A percentile compares a stretch with the other conserved stretches of the same genome.
These are phyloP conservation scores for Solenodon paradoxus DNA, from an alignment of 2,113 vertebrate species.

Conservation along the genomic window DNA sequence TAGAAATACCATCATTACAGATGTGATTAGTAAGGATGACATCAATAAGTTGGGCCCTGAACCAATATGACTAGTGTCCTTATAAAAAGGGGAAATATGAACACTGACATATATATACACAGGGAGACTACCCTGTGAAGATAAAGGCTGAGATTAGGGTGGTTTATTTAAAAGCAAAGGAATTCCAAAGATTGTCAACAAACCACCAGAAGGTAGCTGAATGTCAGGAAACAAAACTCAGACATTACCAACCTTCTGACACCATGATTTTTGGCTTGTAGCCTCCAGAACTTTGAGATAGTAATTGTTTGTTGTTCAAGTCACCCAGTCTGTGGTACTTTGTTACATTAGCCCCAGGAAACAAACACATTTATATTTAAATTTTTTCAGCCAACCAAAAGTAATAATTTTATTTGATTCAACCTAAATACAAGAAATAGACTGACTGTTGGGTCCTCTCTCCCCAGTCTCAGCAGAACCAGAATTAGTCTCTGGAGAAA, in stretches of 20 bases:
- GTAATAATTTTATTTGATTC: not conserved
- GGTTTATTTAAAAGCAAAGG: not conserved
- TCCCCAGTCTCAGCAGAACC: not conserved
- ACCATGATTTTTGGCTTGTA: no score
- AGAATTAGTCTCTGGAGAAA: not conserved
- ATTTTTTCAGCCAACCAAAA: not conserved
- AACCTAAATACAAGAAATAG: not conserved
- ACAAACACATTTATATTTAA: not conserved
- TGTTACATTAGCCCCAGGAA: not conserved
- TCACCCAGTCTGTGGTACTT: not conserved
- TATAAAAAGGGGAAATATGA: not conserved
- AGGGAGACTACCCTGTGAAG: no score
- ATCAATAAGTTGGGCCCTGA: not conserved
- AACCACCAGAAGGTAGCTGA: not conserved
- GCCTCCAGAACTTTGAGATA: not conserved
- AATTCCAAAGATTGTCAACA: not conserved
- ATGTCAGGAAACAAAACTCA: not conserved
- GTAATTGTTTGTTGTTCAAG: not conserved
- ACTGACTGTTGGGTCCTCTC: not conserved
- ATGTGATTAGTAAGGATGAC: not conserved
- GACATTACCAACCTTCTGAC: not conserved
- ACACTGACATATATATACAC: not conserved
- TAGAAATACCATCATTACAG: not conserved
- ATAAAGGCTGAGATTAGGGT: not conserved
- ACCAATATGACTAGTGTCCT: not conserved